phyloP scores from a whole-genome alignment of 2,888 invertebrate genomes.

The Acanthosoma haemorrhoidale region DNA sequence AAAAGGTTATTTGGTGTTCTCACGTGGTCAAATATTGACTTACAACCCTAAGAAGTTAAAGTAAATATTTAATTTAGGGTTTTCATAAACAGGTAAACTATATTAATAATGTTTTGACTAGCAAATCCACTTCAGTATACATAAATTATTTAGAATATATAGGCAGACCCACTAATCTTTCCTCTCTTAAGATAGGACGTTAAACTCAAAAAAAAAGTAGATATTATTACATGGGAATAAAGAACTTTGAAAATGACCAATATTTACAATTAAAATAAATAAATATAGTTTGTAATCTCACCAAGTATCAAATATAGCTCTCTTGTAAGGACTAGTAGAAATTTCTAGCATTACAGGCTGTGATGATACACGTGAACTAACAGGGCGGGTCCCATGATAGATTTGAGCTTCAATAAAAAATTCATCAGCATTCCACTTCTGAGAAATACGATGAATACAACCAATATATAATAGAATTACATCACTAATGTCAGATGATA shows the following conservation, averaged over 20 bases:
- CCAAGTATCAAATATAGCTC: slow-evolving; percentile 84
- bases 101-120: no score
- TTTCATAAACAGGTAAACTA: no score
- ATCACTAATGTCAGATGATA: slow-evolving; percentile 66
- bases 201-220: no score
- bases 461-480: slow-evolving; percentile 75
- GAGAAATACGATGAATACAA: slow-evolving; percentile 70
- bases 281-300: slow-evolving; percentile 44
- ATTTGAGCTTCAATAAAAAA: slow-evolving; percentile 81
- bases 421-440: slow-evolving; percentile 76
- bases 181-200: no score
- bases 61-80: no score
- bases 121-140: no score
- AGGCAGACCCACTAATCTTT: no score
- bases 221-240: not conserved
- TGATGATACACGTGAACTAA: slow-evolving; percentile 66
- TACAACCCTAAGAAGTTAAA: no score
- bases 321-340: slow-evolving; percentile 67
- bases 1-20: no score
- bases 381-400: slow-evolving; percentile 79
- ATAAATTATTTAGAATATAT: no score
- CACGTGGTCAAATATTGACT: no score
- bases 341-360: slow-evolving; percentile 56
- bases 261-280: not conserved
- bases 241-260: not conserved